These are phyloP conservation scores for Dicyrtomina minuta DNA, from an alignment of 2,888 invertebrate genomes.

Conservation along the genomic window DNA sequence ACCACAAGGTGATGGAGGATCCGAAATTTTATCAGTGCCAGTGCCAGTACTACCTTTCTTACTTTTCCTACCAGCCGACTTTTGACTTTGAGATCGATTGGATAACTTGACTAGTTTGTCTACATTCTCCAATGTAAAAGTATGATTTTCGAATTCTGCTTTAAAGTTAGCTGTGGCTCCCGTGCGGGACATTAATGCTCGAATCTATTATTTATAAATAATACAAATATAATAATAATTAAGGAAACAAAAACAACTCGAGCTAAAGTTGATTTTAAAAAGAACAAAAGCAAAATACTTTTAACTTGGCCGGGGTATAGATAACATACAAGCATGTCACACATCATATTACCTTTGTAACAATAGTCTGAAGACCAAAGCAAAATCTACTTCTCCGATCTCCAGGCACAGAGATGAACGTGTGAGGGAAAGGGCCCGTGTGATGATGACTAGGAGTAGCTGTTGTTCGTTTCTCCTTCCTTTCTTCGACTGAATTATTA, in stretches of 20 bases:
- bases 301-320: no score
- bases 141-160: constrained; percentile 20
- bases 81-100: not conserved
- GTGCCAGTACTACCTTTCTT: not conserved
- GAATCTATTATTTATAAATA: constrained; percentile 3
- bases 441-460: constrained; percentile 1
- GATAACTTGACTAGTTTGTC: constrained; percentile 3
- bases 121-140: constrained; percentile 19
- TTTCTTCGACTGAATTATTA: not conserved
- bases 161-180: constrained; percentile 11
- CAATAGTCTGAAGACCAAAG: constrained; percentile 26
- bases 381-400: constrained; percentile 22
- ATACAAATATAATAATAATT: not conserved
- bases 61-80: not conserved
- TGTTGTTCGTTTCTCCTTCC: not conserved
- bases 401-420: constrained; percentile 8
- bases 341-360: constrained; percentile 23
- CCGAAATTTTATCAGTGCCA: not conserved
- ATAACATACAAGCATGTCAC: no score
- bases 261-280: not conserved
- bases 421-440: constrained; percentile 24
- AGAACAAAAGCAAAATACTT: not conserved
- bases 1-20: no score
- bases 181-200: constrained; percentile 13
- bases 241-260: not conserved